Base-by-base conservation (phyloP, 2,888 invertebrate genomes). In the Caenorhabditis virilis region DNA sequence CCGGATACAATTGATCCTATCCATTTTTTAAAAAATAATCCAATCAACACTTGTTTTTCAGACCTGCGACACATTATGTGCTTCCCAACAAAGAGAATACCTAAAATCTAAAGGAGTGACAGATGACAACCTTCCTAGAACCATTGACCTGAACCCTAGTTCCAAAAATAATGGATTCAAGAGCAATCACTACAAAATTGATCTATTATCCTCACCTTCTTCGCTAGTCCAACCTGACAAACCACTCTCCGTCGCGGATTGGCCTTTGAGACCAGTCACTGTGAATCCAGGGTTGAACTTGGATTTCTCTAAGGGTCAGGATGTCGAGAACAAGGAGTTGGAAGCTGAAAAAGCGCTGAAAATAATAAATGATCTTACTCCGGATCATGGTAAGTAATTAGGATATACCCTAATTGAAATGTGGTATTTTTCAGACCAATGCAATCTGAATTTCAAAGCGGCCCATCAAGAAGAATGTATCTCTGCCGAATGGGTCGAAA, bases 391-490 rank as follows among this genome's bases (percentile, higher is more conserved):
- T 70, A 16, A 16, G 57, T 16, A 13, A 15, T 18, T 18, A 6
- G 15, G 4, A 35, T 30, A 23, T 15, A 36, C 20, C 2, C 27
- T 11, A 27, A 9, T 27, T 20, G 18, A 9, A 15, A 33, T 9
- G n/a, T 35, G 11, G n/a, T 20, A 9, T 27, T 23, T 64, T 60
- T 15, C 47, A 68, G 68, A 66, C 38, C 30, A 41, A 20, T 72
- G 72, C 46, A 26, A 35, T 2, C n/a, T 52, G 39, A 39, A 41
- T 27, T 71, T 73, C 36, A 70, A 73, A 11, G 54, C 64, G 25
- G 58, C 63, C 1, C 49, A 72, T 2, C 62, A 73, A 9, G 61
- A 63, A 30, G 73, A 75, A 39, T 75, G 75, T 46, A 42, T 68
- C 6, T 48, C 65, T 6, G 71, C 75, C 0, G 55, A 59, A 26